Evolutionary conservation across 2,113 vertebrate genomes (phyloP).

Genomic region (Stegostoma tigrinum): DNA sequence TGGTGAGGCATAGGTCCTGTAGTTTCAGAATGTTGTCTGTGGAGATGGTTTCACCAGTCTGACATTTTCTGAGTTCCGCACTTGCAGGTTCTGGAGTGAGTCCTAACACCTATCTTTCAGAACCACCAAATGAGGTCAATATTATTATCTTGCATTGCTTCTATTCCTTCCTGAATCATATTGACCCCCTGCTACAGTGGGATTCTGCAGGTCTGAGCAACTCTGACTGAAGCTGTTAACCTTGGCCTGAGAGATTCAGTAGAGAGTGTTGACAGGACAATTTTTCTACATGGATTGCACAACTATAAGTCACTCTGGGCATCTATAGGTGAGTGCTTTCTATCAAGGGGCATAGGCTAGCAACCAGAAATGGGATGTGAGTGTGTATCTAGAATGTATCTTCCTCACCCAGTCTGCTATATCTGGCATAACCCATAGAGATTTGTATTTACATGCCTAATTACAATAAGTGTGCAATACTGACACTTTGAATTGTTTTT

Average conservation of each 20-base stretch:
- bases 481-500: neutral
- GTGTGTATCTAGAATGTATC: too few relatives aligned
- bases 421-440: neutral
- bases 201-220: neutral
- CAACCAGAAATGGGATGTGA: neutral
- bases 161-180: neutral
- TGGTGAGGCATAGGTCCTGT: too few relatives aligned
- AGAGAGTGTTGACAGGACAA: neutral
- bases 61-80: constrained; percentile 40
- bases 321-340: neutral
- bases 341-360: neutral
- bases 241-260: neutral
- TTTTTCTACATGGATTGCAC: neutral
- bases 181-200: neutral
- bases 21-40: too few relatives aligned
- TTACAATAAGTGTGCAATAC: neutral
- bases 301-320: neutral
- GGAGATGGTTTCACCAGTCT: neutral
- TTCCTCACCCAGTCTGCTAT: neutral
- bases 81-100: neutral
- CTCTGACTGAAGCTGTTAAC: neutral
- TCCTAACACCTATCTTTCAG: too few relatives aligned
- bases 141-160: neutral
- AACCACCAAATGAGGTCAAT: neutral
- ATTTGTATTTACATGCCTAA: neutral